These are phyloP conservation scores for Drosophila mayaguana DNA, from an alignment of 2,888 invertebrate genomes.

Conservation along the genomic window DNA sequence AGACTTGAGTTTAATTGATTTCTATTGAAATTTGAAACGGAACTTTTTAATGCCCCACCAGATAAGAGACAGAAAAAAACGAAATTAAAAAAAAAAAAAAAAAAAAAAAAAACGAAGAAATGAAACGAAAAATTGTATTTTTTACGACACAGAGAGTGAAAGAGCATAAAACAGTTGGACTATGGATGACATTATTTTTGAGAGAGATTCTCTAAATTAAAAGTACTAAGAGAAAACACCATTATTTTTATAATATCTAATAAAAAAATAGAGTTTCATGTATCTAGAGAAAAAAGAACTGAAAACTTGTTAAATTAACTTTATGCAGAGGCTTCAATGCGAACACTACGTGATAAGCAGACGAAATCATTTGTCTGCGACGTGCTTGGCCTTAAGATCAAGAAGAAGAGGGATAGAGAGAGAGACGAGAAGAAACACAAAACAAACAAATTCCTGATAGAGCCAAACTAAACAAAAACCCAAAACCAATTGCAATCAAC, in stretches of 20 bases:
- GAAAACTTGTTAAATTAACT: constrained; percentile 23
- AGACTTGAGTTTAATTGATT: constrained; percentile 70
- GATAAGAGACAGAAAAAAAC: constrained; percentile 29
- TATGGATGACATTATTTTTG: constrained; percentile 12
- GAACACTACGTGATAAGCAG: constrained; percentile 69
- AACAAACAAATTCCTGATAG: constrained; percentile 49
- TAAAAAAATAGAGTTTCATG: constrained; percentile 14
- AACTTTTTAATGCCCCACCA: constrained; percentile 61
- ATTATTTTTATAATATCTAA: constrained; percentile 6
- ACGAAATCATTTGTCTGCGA: constrained; percentile 57
- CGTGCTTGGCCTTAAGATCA: constrained; percentile 63
- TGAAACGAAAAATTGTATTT: constrained; percentile 21
- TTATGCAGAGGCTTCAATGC: constrained; percentile 24
- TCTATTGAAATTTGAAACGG: constrained; percentile 77
- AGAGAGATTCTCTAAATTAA: constrained; percentile 5
- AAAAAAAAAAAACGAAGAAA: constrained; percentile 19
- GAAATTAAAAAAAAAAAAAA: constrained; percentile 7
- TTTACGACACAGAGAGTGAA: constrained; percentile 39
- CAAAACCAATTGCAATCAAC: constrained; percentile 55
- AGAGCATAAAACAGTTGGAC: constrained; percentile 14
- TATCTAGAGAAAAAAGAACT: constrained; percentile 14
- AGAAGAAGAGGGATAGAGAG: constrained; percentile 2
- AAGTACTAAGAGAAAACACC: constrained; percentile 16
- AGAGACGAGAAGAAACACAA: constrained; percentile 13
- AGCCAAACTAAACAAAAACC: constrained; percentile 46